Evolutionary conservation across 2,888 invertebrate genomes (phyloP).

Genomic region (Chaetogeoica ovagalla): DNA sequence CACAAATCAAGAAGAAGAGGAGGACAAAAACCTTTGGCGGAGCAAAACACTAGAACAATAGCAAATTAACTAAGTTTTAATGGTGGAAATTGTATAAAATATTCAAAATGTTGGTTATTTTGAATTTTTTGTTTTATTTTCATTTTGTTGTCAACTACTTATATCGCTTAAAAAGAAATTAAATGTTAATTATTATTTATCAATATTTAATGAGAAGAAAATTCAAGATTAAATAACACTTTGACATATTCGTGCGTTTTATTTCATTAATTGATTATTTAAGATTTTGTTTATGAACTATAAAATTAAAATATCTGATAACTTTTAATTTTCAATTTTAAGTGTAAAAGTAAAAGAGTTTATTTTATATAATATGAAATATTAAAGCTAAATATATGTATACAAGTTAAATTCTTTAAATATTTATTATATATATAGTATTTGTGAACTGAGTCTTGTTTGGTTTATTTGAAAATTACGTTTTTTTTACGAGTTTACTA

Average conservation of each 20-base stretch:
- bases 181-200: conserved; percentile 24
- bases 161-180: not conserved
- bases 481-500: too few species aligned
- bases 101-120: conserved; percentile 36
- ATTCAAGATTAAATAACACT: conserved; percentile 10
- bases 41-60: conserved; percentile 46
- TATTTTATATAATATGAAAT: too few species aligned
- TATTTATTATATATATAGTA: too few species aligned
- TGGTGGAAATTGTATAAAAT: conserved; percentile 3
- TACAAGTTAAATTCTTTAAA: too few species aligned
- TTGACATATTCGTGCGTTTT: conserved; percentile 2
- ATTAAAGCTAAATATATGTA: too few species aligned
- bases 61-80: conserved; percentile 17
- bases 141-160: conserved; percentile 34
- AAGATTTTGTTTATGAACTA: too few species aligned
- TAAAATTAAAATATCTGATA: too few species aligned
- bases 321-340: too few species aligned
- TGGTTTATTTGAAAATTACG: too few species aligned
- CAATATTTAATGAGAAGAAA: not conserved
- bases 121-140: conserved; percentile 27
- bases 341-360: too few species aligned
- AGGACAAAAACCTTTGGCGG: conserved; percentile 43
- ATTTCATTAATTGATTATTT: too few species aligned
- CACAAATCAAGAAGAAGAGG: conserved; percentile 46
- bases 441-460: too few species aligned